A percentile compares a stretch with the other conserved stretches of the same genome.
Conservation (phyloP, 2,113 vertebrate species). For the Aspidoscelis tigris region DNA sequence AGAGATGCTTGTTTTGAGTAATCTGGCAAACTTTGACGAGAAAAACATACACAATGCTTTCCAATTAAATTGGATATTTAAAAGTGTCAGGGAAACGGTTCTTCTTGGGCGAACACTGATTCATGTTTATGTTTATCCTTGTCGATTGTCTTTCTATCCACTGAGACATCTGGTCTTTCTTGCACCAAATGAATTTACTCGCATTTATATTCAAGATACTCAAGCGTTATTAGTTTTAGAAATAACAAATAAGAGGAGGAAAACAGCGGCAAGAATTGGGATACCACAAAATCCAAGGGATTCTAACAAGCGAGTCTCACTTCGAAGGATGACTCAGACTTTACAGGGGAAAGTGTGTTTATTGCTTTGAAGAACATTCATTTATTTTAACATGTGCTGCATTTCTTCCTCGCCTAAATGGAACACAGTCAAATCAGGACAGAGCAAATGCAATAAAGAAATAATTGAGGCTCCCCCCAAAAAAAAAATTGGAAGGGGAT, state of each 20-base stretch:
- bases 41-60: conserved; percentile 37
- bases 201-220: conserved; percentile 34
- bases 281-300: background rate
- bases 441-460: conserved; percentile 31
- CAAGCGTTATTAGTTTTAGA: conserved; percentile 6
- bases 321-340: rapidly evolving
- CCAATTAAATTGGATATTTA: conserved; percentile 64
- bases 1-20: conserved; percentile 44
- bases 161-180: conserved; percentile 35
- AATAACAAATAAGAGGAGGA: conserved; percentile 7
- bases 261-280: background rate
- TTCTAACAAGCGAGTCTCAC: background rate
- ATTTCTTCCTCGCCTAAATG: conserved; percentile 27
- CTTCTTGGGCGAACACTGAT: conserved; percentile 66
- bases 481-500: no score
- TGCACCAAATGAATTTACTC: conserved; percentile 51
- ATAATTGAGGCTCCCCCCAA: no score
- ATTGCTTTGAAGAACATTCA: rapidly evolving
- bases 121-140: conserved; percentile 58
- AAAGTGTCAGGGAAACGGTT: conserved; percentile 60
- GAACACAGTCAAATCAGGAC: background rate
- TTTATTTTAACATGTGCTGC: conserved; percentile 16
- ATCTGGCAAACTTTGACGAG: conserved; percentile 32
- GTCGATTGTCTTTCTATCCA: conserved; percentile 56
- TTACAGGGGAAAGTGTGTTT: background rate